These are phyloP conservation scores for Tragelaphus oryx DNA, from an alignment of 2,797 vertebrate species.

Conservation along the genomic window DNA sequence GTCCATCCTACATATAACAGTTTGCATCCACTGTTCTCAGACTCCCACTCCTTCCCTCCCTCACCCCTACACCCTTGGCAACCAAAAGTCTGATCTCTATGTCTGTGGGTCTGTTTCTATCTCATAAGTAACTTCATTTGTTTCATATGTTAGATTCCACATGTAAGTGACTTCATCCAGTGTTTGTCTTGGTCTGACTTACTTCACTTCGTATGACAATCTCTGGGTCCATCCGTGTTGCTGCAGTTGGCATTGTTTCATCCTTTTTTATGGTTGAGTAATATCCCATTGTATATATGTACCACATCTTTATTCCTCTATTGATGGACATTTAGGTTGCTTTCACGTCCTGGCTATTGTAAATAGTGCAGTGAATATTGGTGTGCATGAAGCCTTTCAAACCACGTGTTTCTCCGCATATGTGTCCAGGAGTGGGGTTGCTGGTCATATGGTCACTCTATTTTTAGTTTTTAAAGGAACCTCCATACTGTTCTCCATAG, in stretches of 20 bases:
- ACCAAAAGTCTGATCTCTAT: neutral
- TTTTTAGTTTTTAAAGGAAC: neutral
- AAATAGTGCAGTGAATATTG: neutral
- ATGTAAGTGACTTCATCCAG: neutral
- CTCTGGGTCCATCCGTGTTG: neutral
- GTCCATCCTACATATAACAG: neutral
- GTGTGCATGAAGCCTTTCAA: neutral
- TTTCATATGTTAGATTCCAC: neutral
- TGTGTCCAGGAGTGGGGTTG: neutral
- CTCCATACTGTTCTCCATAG: neutral
- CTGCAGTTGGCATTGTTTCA: neutral
- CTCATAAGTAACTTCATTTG: neutral
- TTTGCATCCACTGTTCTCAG: neutral
- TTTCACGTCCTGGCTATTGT: neutral
- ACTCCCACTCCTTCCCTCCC: neutral
- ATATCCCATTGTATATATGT: neutral
- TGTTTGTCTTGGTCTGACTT: neutral
- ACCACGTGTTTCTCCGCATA: fast-evolving
- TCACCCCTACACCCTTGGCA: neutral
- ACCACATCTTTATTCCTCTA: neutral
- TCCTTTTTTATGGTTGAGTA: neutral
- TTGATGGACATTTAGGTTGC: neutral
- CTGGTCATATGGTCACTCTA: neutral
- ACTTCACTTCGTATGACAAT: neutral
- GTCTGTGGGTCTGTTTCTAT: neutral